Evolutionary conservation across 2,113 vertebrate species (phyloP).

Genomic region (Callocephalon fimbriatum): DNA sequence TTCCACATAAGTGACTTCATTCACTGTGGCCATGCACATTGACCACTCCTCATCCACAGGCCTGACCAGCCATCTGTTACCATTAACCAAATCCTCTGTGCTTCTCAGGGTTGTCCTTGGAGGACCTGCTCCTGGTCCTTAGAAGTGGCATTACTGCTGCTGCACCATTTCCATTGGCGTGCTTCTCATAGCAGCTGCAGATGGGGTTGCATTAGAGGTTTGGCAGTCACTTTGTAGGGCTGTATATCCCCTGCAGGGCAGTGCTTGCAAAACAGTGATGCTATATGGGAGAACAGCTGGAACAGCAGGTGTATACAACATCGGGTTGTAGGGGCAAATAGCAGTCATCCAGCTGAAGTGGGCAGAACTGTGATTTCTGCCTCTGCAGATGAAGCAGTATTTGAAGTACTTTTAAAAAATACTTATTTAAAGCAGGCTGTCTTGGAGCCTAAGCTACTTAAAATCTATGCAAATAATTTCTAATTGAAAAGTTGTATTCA

Average conservation of each 20-base stretch:
- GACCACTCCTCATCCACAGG: background rate
- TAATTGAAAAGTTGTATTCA: background rate
- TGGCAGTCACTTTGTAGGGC: background rate
- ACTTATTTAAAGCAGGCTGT: background rate
- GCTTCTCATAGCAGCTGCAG: background rate
- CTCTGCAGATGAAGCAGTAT: background rate
- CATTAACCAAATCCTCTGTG: background rate
- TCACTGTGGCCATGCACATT: background rate
- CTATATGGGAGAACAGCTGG: background rate
- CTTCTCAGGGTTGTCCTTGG: background rate
- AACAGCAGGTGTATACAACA: rapidly evolving
- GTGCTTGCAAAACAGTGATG: background rate
- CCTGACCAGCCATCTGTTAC: background rate
- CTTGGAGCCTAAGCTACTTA: background rate
- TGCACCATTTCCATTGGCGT: background rate
- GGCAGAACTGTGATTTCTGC: background rate
- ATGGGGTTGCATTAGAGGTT: background rate
- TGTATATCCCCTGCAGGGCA: background rate
- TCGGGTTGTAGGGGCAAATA: background rate
- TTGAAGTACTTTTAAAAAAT: background rate
- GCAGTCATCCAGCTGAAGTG: background rate
- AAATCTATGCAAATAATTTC: constrained; percentile 37
- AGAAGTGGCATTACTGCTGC: background rate
- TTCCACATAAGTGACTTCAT: background rate
- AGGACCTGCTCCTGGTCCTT: background rate